phyloP scores from a whole-genome alignment of 2,888 invertebrate genomes.

The Catocala fraxini region DNA sequence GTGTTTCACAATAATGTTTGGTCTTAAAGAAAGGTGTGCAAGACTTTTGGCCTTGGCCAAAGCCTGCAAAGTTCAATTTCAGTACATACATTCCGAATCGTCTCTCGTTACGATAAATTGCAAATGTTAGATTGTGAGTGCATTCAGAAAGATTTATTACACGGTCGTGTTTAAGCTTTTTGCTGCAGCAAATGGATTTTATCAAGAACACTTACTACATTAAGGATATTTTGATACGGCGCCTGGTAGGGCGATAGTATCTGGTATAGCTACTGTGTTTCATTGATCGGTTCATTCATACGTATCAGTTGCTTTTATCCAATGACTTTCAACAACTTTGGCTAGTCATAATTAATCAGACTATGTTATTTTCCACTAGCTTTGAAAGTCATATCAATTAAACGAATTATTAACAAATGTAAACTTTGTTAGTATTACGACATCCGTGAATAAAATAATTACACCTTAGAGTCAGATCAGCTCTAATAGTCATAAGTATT shows the following conservation, averaged over 20 bases:
- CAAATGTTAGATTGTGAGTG: slow-evolving; percentile 68
- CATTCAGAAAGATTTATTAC: slow-evolving; percentile 78
- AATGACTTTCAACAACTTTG: slow-evolving; percentile 35
- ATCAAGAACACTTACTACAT: slow-evolving; percentile 49
- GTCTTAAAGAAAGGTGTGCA: slow-evolving; percentile 21
- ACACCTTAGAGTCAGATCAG: neutral
- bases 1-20: neutral
- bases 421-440: slow-evolving; percentile 1
- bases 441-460: slow-evolving; percentile 5
- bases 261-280: slow-evolving; percentile 18
- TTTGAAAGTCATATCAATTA: slow-evolving; percentile 3
- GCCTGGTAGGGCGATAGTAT: slow-evolving; percentile 1
- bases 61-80: slow-evolving; percentile 43
- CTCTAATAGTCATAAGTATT: slow-evolving; percentile 1
- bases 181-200: slow-evolving; percentile 70
- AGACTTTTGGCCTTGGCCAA: slow-evolving; percentile 20
- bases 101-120: slow-evolving; percentile 56
- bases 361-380: slow-evolving; percentile 3
- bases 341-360: slow-evolving; percentile 39
- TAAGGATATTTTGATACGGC: slow-evolving; percentile 28
- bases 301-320: slow-evolving; percentile 46
- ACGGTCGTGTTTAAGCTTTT: slow-evolving; percentile 65
- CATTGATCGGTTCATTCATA: slow-evolving; percentile 51
- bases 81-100: slow-evolving; percentile 49
- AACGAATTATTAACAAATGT: neutral